Base-by-base conservation (phyloP, 2,888 invertebrate species). In the Napeogenes sylphis region DNA sequence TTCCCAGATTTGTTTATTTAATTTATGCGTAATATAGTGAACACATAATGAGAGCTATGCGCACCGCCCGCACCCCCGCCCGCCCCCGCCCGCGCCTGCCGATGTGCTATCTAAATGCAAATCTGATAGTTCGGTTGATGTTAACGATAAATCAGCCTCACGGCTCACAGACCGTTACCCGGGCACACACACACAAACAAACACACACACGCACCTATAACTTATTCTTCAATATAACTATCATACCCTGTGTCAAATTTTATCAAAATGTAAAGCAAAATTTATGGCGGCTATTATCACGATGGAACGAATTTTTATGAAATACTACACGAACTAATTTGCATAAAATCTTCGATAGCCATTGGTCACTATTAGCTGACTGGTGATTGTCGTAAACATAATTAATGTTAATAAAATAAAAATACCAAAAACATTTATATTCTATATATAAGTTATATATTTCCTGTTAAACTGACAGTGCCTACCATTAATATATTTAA, bases 91-190 rank as follows among this genome's bases (percentile, higher is more conserved):
- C 64, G 65, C 66, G 71, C 78, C 74, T 73, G 70, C 74, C 66
- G 75, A 77, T 75, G 73, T 71, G 77, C 75, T 87, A 89, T 90
- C 90, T 90, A 90, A 89, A 90, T 90, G 90, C 90, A 89, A 90
- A 90, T 90, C 87, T 85, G 85, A 86, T 88, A 87, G 88, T 87
- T 84, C 84, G 79, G 82, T 85, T 84, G 87, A 86, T 84, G 87
- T 84, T 81, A 80, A 78, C 84, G 81, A 89, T 89, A 90, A 89
- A 90, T 90, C 87, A 89, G 83, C 83, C 81, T 79, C 73, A 68
- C 69, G 71, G 78, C 70, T 78, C 70, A 71, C 35, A 35, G 75
- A 81, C 86, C 87, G 86, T 85, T 87, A 87, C 75, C 74, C 79
- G 73, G 69, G 56, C 38, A 55, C 47, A 71, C 75, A 76, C 79